Evolutionary conservation across 2,797 vertebrate species (phyloP), one percentile per base, ranked within the genome.

Genomic region (Phylloscopus collybita): DNA sequence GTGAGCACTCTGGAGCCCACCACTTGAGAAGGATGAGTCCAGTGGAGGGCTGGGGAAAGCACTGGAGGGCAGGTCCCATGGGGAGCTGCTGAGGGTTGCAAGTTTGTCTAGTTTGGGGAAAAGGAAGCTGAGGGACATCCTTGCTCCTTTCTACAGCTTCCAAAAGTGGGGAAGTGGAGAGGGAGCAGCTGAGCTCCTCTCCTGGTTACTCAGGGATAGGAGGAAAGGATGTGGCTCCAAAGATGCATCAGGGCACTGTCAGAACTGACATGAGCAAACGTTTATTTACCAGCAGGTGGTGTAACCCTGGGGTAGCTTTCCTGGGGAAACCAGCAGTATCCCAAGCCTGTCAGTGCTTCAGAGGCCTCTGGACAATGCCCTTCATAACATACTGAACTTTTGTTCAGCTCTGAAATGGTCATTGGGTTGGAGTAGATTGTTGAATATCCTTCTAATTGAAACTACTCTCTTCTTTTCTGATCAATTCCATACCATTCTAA

Each of bases 161-260:
- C 42, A 56, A 32, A 44, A 13, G 10, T 1, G 2, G 6, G 14
- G 13, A 59, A 49, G 9, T 13, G 40, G 18, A 34, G 22, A 70
- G 10, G 9, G 12, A 54, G 6, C 10, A 29, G 21, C 0, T 45
- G 29, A 61, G 4, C 15, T 38, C 7, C 18, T 47, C 22, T 65
- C 9, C 11, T 0, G 0, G 2, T 1, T 10, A 22, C 21, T 27
- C 60, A 34, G 44, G 32, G 10, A 8, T 1, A 50, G 19, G 25
- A 59, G 32, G 10, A 8, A 1, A 50, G 19, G 25, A 59, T 0
- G 0, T 1, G 3, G 18, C 27, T 49, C 49, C 54, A 34, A 29
- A 62, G 18, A 4, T 32, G 34, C 5, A 4, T 10, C 49, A 57
- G 36, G 8, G 22, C 16, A 19, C 2, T 4, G 18, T 65, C 40